phyloP scores from a whole-genome alignment of 2,113 vertebrate species.

The Oncorhynchus nerka region DNA sequence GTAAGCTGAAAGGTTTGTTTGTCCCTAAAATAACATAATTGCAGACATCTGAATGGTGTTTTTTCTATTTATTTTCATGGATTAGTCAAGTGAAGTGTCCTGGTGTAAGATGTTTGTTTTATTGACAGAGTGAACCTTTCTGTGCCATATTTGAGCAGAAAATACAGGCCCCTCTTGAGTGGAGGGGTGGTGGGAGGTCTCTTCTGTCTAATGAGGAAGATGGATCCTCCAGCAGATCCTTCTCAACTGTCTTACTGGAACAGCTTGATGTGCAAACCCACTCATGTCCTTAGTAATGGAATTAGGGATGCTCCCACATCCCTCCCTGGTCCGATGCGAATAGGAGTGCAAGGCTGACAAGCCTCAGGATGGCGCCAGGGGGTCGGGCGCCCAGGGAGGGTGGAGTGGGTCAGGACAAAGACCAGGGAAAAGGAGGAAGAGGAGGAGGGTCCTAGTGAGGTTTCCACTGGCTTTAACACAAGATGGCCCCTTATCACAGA shows the following conservation, averaged over 20 bases:
- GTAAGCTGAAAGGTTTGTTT: too few relatives aligned
- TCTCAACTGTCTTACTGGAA: constrained; percentile 61
- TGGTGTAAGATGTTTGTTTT: too few relatives aligned
- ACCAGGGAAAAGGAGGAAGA: constrained; percentile 22
- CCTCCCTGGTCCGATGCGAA: constrained; percentile 48
- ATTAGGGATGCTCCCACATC: constrained; percentile 62
- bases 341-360: constrained; percentile 9
- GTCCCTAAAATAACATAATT: too few relatives aligned
- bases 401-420: not conserved
- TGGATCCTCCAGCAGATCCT: constrained; percentile 53
- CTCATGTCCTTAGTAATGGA: constrained; percentile 67
- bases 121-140: too few relatives aligned
- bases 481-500: constrained; percentile 1
- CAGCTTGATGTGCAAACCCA: constrained; percentile 71
- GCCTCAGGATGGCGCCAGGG: constrained; percentile 54
- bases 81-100: too few relatives aligned
- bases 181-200: constrained; percentile 3
- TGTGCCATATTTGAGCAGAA: not conserved
- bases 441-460: not conserved
- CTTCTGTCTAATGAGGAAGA: constrained; percentile 38
- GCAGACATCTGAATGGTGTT: not conserved
- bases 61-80: too few relatives aligned
- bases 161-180: not conserved
- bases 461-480: not conserved
- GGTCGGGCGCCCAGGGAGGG: constrained; percentile 16